These are phyloP conservation scores for Sinhomidia bicolor DNA, from an alignment of 2,888 invertebrate genomes.

Conservation along the genomic window DNA sequence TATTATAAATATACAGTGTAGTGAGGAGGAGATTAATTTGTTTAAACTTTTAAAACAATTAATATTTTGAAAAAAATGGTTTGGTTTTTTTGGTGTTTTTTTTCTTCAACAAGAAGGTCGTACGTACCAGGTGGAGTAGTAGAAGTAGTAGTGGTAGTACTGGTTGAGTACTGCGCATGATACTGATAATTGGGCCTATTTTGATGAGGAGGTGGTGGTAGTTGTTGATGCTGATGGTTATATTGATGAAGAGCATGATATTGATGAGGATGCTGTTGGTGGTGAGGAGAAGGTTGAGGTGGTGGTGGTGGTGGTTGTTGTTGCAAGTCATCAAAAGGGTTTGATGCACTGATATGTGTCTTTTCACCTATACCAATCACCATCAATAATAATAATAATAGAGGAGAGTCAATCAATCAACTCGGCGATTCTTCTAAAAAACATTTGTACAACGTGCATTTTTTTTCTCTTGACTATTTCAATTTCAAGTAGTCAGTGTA, in stretches of 20 bases:
- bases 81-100: slow-evolving; percentile 35
- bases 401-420: slow-evolving; percentile 29
- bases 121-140: slow-evolving; percentile 71
- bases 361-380: slow-evolving; percentile 82
- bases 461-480: neutral
- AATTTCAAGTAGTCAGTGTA: neutral
- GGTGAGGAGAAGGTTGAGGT: slow-evolving; percentile 39
- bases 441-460: neutral
- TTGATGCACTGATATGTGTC: slow-evolving; percentile 92
- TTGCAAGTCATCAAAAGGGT: slow-evolving; percentile 89
- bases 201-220: slow-evolving; percentile 73
- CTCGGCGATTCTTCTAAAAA: slow-evolving; percentile 2
- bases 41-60: neutral
- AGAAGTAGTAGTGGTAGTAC: slow-evolving; percentile 73
- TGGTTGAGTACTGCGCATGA: slow-evolving; percentile 75
- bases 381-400: slow-evolving; percentile 30
- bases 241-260: slow-evolving; percentile 76
- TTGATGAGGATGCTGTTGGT: slow-evolving; percentile 67
- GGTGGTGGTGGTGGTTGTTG: slow-evolving; percentile 52
- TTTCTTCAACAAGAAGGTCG: slow-evolving; percentile 50
- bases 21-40: slow-evolving; percentile 35
- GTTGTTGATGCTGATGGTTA: slow-evolving; percentile 74
- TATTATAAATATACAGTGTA: slow-evolving; percentile 10
- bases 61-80: slow-evolving; percentile 8
- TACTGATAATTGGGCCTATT: slow-evolving; percentile 77